Evolutionary conservation across 1,140 invertebrate genomes (phyloP).

Genomic region (Musca domestica): DNA sequence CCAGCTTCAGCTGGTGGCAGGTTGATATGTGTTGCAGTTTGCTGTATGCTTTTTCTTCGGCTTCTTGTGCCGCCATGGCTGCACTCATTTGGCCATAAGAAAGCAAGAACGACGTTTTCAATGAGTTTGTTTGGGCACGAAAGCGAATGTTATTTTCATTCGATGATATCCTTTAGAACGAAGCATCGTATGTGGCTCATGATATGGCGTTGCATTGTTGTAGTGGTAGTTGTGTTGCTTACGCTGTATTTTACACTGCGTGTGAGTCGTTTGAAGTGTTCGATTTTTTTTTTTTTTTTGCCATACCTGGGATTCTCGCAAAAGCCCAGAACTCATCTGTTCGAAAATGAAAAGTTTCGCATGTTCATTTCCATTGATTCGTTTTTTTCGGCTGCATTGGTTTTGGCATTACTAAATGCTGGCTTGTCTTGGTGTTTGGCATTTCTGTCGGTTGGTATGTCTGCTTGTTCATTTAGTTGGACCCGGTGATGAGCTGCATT

Average conservation of each 20-base stretch:
- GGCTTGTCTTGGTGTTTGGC: no score
- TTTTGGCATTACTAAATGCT: no score
- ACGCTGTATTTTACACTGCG: neutral
- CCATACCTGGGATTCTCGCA: neutral
- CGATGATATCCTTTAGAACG: no score
- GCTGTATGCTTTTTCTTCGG: neutral
- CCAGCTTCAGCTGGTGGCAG: neutral
- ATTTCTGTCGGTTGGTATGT: no score
- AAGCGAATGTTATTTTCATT: slow-evolving; percentile 9
- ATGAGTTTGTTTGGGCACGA: slow-evolving; percentile 19
- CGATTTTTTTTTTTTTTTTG: neutral
- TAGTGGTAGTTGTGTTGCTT: neutral
- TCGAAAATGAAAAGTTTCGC: neutral
- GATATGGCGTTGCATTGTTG: neutral
- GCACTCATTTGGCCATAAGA: neutral
- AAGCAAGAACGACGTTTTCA: slow-evolving; percentile 10
- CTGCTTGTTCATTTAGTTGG: no score
- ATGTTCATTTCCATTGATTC: no score
- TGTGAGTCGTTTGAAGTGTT: neutral
- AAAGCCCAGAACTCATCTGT: no score
- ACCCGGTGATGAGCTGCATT: no score
- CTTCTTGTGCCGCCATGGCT: neutral
- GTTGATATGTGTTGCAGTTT: slow-evolving; percentile 1
- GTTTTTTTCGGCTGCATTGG: no score
- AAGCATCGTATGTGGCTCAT: no score